Conservation (phyloP, 1,140 invertebrate genomes). For the Drosophila pectinifera region DNA sequence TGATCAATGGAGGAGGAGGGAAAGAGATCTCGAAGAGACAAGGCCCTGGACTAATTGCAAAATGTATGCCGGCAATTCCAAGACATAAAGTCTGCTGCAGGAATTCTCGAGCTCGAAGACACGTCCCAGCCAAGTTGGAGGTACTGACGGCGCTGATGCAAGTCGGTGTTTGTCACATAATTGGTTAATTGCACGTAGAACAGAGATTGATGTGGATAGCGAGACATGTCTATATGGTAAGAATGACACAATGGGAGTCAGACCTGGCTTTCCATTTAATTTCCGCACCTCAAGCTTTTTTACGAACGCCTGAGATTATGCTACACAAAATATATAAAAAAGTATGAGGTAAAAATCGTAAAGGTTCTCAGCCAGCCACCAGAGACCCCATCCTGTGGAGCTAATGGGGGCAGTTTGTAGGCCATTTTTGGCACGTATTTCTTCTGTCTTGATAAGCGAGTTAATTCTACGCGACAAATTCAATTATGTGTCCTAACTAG, state of each 20-base stretch:
- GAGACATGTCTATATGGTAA: neutral
- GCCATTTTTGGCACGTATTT: constrained; percentile 5
- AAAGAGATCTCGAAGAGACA: constrained; percentile 7
- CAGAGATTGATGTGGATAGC: constrained; percentile 12
- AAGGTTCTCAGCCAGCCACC: neutral
- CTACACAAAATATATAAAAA: constrained; percentile 21
- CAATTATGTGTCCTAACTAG: constrained; percentile 3
- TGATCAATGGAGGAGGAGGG: constrained; percentile 4
- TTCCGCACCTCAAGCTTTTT: constrained; percentile 19
- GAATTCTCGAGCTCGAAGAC: constrained; percentile 17
- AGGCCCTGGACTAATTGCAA: constrained; percentile 58
- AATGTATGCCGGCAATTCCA: constrained; percentile 35
- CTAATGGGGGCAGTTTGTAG: neutral
- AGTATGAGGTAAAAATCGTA: neutral
- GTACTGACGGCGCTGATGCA: neutral
- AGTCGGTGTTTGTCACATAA: constrained; percentile 54
- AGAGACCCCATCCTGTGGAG: neutral
- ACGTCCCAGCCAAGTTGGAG: neutral
- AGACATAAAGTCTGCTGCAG: constrained; percentile 8
- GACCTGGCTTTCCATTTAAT: constrained; percentile 12
- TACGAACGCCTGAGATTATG: constrained; percentile 55
- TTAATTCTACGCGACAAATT: constrained; percentile 12
- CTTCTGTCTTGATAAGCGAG: neutral
- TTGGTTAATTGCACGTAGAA: constrained; percentile 47
- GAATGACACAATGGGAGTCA: constrained; percentile 11